phyloP scores from a whole-genome alignment of 2,113 vertebrate genomes.

The Chaenogobius annularis region DNA sequence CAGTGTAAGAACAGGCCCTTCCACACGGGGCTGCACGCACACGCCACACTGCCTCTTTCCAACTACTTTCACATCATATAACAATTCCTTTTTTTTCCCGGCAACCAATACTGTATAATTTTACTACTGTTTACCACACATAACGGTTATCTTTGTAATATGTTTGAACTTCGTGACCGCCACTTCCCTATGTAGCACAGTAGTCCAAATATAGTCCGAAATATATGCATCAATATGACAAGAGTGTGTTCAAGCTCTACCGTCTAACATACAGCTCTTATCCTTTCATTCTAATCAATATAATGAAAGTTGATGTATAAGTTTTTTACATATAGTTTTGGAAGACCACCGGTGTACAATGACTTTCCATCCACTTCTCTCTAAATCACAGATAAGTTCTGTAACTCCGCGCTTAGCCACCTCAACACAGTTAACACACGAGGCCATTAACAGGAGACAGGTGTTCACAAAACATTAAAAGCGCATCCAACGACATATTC shows the following conservation, averaged over 20 bases:
- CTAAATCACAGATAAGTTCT: conserved; percentile 48
- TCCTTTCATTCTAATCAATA: too few species aligned
- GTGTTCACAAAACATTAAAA: conserved; percentile 64
- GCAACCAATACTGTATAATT: not conserved
- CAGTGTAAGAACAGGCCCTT: conserved; percentile 81
- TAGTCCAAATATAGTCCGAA: too few species aligned
- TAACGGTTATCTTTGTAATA: too few species aligned
- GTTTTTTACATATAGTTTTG: conserved; percentile 13
- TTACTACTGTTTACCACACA: not conserved
- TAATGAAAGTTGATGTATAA: not conserved
- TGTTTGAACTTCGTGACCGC: too few species aligned
- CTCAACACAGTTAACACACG: conserved; percentile 41
- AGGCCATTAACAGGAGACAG: conserved; percentile 62
- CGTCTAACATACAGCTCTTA: too few species aligned
- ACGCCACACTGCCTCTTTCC: conserved; percentile 19
- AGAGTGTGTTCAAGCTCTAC: not conserved
- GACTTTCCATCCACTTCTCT: conserved; percentile 50
- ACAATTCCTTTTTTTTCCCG: not conserved
- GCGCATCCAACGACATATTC: conserved; percentile 36
- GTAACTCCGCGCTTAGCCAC: conserved; percentile 35
- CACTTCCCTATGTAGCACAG: too few species aligned
- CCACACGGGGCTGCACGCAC: conserved; percentile 68
- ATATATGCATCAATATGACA: too few species aligned
- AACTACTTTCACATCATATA: not conserved
- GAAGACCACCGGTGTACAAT: conserved; percentile 21